phyloP scores from a whole-genome alignment of 2,797 vertebrate species.

The Acanthurus lineatus region DNA sequence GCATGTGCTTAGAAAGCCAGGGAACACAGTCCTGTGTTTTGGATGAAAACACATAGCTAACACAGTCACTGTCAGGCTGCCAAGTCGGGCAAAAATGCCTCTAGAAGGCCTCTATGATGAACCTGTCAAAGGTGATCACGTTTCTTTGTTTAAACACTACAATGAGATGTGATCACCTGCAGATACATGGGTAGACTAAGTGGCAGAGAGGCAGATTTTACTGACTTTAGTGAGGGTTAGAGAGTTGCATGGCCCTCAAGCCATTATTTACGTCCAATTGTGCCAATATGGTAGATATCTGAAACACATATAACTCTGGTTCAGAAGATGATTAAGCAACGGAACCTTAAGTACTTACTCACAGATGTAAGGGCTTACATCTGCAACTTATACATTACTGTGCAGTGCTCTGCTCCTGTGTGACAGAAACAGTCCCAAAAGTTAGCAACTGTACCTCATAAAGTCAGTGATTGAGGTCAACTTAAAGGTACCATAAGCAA shows the following conservation, averaged over 20 bases:
- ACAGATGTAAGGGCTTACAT: too few relatives aligned
- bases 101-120: conserved; percentile 66
- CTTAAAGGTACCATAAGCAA: background rate
- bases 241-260: conserved; percentile 7
- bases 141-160: conserved; percentile 64
- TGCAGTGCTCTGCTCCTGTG: too few relatives aligned
- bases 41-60: conserved; percentile 75
- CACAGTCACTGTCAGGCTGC: conserved; percentile 72
- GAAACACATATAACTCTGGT: too few relatives aligned
- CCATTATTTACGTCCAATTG: background rate
- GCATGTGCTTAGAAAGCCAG: conserved; percentile 59
- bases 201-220: conserved; percentile 44
- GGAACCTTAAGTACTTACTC: too few relatives aligned
- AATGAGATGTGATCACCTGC: conserved; percentile 49
- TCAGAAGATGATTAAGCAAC: too few relatives aligned
- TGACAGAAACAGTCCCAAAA: too few relatives aligned
- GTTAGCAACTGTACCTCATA: too few relatives aligned
- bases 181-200: conserved; percentile 54
- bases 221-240: background rate
- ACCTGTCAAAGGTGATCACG: conserved; percentile 75
- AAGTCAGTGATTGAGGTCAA: background rate
- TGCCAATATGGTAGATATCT: background rate
- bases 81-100: conserved; percentile 62
- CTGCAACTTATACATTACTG: too few relatives aligned
- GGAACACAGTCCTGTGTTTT: conserved; percentile 56